Conservation (phyloP, 2,113 vertebrate genomes). For the Pungitius pungitius region DNA sequence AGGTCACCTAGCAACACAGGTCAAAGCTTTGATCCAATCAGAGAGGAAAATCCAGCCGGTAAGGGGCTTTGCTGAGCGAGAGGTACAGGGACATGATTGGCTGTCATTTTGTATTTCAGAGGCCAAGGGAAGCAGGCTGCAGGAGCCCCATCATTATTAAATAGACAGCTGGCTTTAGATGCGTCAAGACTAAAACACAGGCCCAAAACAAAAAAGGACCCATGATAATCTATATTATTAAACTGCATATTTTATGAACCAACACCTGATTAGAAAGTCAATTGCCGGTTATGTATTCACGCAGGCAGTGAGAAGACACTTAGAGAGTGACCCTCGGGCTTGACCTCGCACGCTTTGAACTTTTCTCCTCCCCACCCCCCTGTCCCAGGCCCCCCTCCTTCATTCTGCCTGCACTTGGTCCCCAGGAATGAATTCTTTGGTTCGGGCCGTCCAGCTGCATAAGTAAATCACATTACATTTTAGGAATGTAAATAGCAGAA, state of each 20-base stretch:
- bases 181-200: slow-evolving; percentile 54
- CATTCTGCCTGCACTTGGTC: slow-evolving; percentile 52
- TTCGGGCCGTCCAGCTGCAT: slow-evolving; percentile 72
- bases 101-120: slow-evolving; percentile 65
- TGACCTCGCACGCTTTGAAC: slow-evolving; percentile 80
- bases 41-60: slow-evolving; percentile 58
- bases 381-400: slow-evolving; percentile 19
- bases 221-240: slow-evolving; percentile 71
- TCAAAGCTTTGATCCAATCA: slow-evolving; percentile 79
- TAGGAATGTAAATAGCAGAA: slow-evolving; percentile 81
- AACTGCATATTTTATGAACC: slow-evolving; percentile 74
- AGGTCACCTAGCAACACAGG: slow-evolving; percentile 73
- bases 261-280: slow-evolving; percentile 79
- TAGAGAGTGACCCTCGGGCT: slow-evolving; percentile 74
- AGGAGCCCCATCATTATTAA: slow-evolving; percentile 63
- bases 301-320: slow-evolving; percentile 69
- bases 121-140: slow-evolving; percentile 37
- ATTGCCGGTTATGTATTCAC: slow-evolving; percentile 76
- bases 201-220: slow-evolving; percentile 59
- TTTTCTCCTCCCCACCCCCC: slow-evolving; percentile 32
- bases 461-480: slow-evolving; percentile 79
- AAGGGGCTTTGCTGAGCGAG: slow-evolving; percentile 43
- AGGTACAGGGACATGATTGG: slow-evolving; percentile 39
- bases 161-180: slow-evolving; percentile 55
- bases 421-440: slow-evolving; percentile 72